Evolutionary conservation across 2,797 vertebrate genomes (phyloP).

Genomic region (Rhabdophis nuchalis): DNA sequence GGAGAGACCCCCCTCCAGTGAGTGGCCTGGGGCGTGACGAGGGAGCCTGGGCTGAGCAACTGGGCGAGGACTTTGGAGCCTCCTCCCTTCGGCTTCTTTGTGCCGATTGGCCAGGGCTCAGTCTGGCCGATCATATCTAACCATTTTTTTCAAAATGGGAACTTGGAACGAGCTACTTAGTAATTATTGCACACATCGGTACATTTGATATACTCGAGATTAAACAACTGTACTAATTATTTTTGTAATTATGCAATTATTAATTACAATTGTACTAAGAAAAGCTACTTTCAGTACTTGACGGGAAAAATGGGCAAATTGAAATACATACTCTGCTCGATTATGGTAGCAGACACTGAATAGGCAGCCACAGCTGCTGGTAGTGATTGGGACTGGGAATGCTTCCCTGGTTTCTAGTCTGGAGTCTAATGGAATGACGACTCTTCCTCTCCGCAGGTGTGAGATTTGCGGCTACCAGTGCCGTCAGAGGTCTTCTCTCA

Average conservation of each 20-base stretch:
- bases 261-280: not conserved
- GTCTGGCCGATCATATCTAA: not conserved
- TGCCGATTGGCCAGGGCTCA: not conserved
- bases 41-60: not conserved
- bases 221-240: not conserved
- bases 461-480: conserved; percentile 95
- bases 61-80: not conserved
- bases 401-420: not conserved
- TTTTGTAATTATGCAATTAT: not conserved
- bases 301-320: not conserved
- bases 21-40: conserved; percentile 60
- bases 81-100: not conserved
- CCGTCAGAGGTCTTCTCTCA: conserved; percentile 88
- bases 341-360: not conserved
- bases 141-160: not conserved
- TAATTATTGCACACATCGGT: not conserved
- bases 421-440: not conserved
- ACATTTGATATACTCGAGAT: not conserved
- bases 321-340: not conserved
- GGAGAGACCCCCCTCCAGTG: conserved; percentile 92
- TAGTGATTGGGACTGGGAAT: not conserved
- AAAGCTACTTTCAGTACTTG: not conserved
- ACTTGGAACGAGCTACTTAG: not conserved
- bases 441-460: conserved; percentile 71
- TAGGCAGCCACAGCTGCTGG: not conserved